Evolutionary conservation across 2,888 invertebrate species (phyloP).

Genomic region (Heliconius ethilla): DNA sequence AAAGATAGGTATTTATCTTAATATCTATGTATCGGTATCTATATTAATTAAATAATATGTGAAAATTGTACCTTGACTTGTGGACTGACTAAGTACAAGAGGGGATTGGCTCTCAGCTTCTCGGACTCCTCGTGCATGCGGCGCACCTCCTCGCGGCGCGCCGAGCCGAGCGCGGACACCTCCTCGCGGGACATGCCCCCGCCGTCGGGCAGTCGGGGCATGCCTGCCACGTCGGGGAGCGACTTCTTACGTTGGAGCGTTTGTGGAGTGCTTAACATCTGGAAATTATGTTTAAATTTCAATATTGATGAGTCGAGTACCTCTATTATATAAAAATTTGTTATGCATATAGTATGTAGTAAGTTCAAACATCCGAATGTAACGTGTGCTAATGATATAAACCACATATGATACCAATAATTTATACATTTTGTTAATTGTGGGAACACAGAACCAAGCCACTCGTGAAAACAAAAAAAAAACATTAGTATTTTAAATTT

Average conservation of each 20-base stretch:
- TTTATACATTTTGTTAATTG: no score
- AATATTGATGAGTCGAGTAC: neutral
- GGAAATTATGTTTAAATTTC: slow-evolving; percentile 47
- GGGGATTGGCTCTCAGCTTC: slow-evolving; percentile 95
- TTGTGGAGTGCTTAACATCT: slow-evolving; percentile 90
- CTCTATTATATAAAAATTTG: neutral
- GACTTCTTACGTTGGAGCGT: slow-evolving; percentile 96
- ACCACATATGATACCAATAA: neutral
- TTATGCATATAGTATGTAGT: no score
- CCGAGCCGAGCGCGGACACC: slow-evolving; percentile 95
- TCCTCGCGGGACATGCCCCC: slow-evolving; percentile 95
- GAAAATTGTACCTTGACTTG: slow-evolving; percentile 91
- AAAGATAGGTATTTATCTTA: no score
- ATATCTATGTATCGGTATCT: neutral
- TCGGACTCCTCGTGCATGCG: slow-evolving; percentile 95
- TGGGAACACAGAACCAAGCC: neutral
- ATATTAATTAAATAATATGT: neutral
- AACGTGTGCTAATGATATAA: neutral
- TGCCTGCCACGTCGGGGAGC: slow-evolving; percentile 95
- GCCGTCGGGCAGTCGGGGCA: slow-evolving; percentile 90
- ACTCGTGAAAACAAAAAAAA: neutral
- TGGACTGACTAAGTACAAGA: slow-evolving; percentile 97
- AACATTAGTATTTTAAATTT: neutral
- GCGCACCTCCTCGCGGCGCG: slow-evolving; percentile 96
- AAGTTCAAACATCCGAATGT: neutral